Conservation (phyloP, 2,797 vertebrate genomes). For the Rhinogobio ventralis region DNA sequence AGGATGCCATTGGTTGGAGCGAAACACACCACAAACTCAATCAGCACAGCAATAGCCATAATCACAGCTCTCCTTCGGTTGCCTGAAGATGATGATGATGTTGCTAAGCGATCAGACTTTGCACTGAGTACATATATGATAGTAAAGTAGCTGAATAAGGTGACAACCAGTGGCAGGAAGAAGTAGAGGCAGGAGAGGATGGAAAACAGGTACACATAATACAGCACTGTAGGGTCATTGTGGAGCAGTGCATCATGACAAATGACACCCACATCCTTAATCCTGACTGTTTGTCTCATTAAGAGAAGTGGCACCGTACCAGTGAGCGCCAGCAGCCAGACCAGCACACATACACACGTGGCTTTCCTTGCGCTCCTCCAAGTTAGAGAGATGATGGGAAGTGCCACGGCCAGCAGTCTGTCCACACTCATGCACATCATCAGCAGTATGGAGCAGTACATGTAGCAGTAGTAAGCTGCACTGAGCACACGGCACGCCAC, state of each 20-base stretch:
- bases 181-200: conserved; percentile 84
- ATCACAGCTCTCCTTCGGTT: too few species aligned
- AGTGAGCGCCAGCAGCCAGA: conserved; percentile 82
- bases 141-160: conserved; percentile 78
- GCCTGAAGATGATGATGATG: too few species aligned
- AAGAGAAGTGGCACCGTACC: conserved; percentile 83
- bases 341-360: conserved; percentile 70
- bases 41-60: too few species aligned
- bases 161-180: conserved; percentile 84
- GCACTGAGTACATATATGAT: conserved; percentile 74
- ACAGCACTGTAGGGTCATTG: conserved; percentile 65
- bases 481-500: conserved; percentile 84
- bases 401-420: conserved; percentile 87
- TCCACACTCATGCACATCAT: conserved; percentile 88
- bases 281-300: conserved; percentile 76
- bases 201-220: conserved; percentile 77
- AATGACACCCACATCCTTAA: conserved; percentile 80
- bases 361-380: conserved; percentile 82
- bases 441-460: conserved; percentile 90
- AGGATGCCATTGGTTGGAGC: too few species aligned
- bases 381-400: conserved; percentile 84
- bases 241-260: conserved; percentile 64
- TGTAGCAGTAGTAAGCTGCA: conserved; percentile 88
- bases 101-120: too few species aligned
- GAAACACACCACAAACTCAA: too few species aligned